Evolutionary conservation across 2,888 invertebrate genomes (phyloP), one percentile per base, ranked within the genome.

Genomic region (Latrodectus elegans): DNA sequence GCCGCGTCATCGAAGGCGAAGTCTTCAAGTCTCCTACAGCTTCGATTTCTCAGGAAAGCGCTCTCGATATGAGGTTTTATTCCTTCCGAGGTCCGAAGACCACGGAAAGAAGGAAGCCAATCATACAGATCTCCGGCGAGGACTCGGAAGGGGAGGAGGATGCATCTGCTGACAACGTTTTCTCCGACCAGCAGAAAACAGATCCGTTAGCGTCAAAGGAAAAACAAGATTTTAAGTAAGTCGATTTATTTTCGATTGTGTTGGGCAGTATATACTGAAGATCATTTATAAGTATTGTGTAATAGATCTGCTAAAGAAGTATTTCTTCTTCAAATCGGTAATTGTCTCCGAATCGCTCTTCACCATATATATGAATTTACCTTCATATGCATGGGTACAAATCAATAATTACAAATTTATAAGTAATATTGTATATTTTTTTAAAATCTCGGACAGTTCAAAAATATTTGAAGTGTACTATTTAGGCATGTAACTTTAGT

Each of bases 1-100:
- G 75, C 8, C 55, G 53, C 60, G 53, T 51, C 12, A 60, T 60
- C 8, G 14, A 75, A 10, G 49, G 51, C 2, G 87, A 83, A 6
- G 26, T 77, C n/a, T 88, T 88, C 74, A 78, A 88, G 70, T 88
- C 88, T 0, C 88, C 88, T 1, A 60, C 87, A 1, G 60, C 83
- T 11, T 88, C 88, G 4, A 73, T 83, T 15, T 83, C 88, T 55
- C 17, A 73, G 0, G 83, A 88, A 15, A 83, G 88, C 68, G 88
- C 71, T 3, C 67, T 83, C 10, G 83, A 88, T 14, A 68, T 78
- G 78, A 77, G 64, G 65, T 87, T 60, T 55, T 81, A 87, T 53
- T 87, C 86, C 0, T 87, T 87, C 52, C 76, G 86, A 0, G 12
- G 60, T n/a, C 14, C 60, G 6, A 22, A 51, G 14, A 68, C 12